Evolutionary conservation across 2,888 invertebrate species (phyloP).

Genomic region (Tetropium fuscum): DNA sequence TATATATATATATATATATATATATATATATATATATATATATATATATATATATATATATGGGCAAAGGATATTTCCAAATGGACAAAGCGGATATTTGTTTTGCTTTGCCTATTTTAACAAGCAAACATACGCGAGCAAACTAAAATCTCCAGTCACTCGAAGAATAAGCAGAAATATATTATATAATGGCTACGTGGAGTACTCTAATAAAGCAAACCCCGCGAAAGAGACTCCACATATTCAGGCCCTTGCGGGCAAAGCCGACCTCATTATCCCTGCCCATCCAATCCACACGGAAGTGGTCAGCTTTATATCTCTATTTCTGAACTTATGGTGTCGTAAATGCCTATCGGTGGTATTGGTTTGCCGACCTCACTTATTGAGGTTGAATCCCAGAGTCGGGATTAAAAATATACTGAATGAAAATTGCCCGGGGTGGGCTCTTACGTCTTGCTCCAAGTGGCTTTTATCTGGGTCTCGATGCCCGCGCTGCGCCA

Average conservation of each 20-base stretch:
- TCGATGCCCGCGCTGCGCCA: conserved; percentile 1
- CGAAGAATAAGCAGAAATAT: background rate
- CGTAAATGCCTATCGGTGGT: conserved; percentile 27
- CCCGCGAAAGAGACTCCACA: background rate
- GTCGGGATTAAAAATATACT: conserved; percentile 22
- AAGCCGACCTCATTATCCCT: conserved; percentile 2
- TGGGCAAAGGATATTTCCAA: too few species aligned
- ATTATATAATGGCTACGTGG: conserved; percentile 3
- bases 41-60: too few species aligned
- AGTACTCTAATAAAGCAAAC: conserved; percentile 3
- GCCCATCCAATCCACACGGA: conserved; percentile 22
- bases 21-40: too few species aligned
- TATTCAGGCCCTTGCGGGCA: background rate
- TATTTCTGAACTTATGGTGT: conserved; percentile 25
- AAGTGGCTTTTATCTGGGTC: conserved; percentile 12
- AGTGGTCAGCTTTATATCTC: conserved; percentile 27
- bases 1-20: too few species aligned
- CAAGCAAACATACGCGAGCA: too few species aligned
- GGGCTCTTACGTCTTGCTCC: conserved; percentile 3
- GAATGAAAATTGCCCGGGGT: conserved; percentile 16
- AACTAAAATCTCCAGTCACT: background rate
- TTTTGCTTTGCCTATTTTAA: too few species aligned
- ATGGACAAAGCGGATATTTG: too few species aligned
- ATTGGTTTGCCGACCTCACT: conserved; percentile 27
- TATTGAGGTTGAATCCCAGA: conserved; percentile 21